Evolutionary conservation across 2,797 vertebrate species (phyloP).

Genomic region (Vipera ursinii): DNA sequence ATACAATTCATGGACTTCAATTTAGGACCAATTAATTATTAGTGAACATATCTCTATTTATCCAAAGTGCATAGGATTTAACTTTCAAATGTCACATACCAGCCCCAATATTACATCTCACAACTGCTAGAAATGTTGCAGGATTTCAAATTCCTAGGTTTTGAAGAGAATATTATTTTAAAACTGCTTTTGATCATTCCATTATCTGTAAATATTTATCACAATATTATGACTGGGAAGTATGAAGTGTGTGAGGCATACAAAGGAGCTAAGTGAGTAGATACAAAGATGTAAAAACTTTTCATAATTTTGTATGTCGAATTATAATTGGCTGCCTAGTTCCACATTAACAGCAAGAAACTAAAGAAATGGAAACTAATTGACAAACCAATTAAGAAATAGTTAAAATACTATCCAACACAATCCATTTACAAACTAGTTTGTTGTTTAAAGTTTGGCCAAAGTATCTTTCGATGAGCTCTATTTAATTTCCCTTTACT

Average conservation of each 20-base stretch:
- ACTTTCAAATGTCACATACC: background rate
- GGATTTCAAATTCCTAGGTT: background rate
- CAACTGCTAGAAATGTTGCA: background rate
- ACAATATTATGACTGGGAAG: background rate
- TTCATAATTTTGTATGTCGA: background rate
- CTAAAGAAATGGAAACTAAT: background rate
- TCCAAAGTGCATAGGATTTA: background rate
- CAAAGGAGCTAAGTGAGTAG: background rate
- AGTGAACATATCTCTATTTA: background rate
- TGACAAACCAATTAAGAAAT: background rate
- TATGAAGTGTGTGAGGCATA: background rate
- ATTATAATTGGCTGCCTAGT: background rate
- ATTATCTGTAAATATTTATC: background rate
- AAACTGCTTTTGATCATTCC: background rate
- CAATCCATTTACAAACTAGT: background rate
- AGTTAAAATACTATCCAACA: background rate
- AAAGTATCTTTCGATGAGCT: background rate
- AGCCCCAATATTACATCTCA: background rate
- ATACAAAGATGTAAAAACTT: background rate
- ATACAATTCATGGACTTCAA: background rate
- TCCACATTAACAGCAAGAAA: background rate
- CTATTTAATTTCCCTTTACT: background rate
- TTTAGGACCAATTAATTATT: background rate
- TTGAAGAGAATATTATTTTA: background rate
- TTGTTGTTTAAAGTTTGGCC: background rate